These are phyloP conservation scores for Parochlus steinenii DNA, from an alignment of 2,888 invertebrate species.

Conservation along the genomic window DNA sequence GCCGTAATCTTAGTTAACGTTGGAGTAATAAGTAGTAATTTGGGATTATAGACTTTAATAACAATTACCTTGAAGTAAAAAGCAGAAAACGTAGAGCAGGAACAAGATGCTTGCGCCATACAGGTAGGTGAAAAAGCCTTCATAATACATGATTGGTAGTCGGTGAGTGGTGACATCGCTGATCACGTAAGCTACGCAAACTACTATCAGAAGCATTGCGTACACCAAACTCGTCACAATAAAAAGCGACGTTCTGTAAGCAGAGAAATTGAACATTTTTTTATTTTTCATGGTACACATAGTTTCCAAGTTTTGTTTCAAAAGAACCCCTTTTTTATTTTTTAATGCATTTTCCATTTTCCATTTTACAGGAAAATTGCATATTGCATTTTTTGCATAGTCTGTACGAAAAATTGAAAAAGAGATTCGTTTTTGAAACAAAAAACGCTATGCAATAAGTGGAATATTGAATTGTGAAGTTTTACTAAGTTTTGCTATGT, in stretches of 20 bases:
- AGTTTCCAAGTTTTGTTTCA: slow-evolving; percentile 7
- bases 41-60: not conserved
- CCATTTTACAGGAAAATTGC: not conserved
- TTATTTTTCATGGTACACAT: not conserved
- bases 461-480: no score
- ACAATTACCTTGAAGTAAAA: slow-evolving; percentile 59
- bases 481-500: no score
- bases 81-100: slow-evolving; percentile 86
- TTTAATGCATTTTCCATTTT: not conserved
- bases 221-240: slow-evolving; percentile 94
- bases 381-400: not conserved
- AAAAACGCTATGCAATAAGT: no score
- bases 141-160: slow-evolving; percentile 81
- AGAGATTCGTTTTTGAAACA: slow-evolving; percentile 7
- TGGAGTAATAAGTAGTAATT: slow-evolving; percentile 11
- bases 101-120: slow-evolving; percentile 87
- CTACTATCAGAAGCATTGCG: slow-evolving; percentile 82
- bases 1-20: no score
- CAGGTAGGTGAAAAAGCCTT: slow-evolving; percentile 88
- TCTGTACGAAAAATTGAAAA: not conserved
- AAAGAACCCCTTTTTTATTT: slow-evolving; percentile 1
- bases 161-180: slow-evolving; percentile 89
- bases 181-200: slow-evolving; percentile 86
- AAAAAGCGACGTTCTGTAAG: slow-evolving; percentile 78
- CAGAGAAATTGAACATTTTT: slow-evolving; percentile 5